A percentile compares a stretch with the other conserved stretches of the same genome.
Evolutionary conservation across 2,888 invertebrate species (phyloP).

Genomic region (Limnephilus lunatus): DNA sequence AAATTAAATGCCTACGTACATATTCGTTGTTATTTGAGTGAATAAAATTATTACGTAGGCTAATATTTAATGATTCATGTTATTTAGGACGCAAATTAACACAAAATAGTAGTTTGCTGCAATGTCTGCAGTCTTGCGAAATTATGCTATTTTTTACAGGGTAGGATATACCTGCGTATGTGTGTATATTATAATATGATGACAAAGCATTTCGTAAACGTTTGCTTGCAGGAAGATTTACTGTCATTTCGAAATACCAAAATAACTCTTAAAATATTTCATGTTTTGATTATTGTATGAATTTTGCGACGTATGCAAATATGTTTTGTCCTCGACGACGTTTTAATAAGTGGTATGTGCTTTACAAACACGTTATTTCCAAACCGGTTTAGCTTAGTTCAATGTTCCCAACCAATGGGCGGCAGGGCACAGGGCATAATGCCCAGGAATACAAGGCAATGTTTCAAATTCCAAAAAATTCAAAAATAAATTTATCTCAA

Average conservation of each 20-base stretch:
- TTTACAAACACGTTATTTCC: not conserved
- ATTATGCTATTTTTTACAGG: not conserved
- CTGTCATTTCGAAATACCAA: not conserved
- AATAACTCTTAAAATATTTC: not conserved
- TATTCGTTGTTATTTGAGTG: not conserved
- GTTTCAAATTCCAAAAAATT: not conserved
- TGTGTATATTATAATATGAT: no score
- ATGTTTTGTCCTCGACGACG: not conserved
- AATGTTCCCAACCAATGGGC: not conserved
- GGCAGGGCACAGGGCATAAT: not conserved
- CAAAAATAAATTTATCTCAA: not conserved
- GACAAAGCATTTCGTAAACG: not conserved
- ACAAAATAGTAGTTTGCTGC: not conserved
- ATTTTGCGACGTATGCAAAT: not conserved
- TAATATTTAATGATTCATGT: not conserved
- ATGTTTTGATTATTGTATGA: not conserved
- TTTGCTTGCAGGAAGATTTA: not conserved
- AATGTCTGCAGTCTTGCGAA: not conserved
- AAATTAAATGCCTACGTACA: no score
- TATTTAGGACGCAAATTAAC: not conserved
- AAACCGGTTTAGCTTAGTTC: not conserved
- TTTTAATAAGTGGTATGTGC: not conserved
- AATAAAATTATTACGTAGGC: not conserved
- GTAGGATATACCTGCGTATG: not conserved
- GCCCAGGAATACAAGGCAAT: not conserved